These are phyloP conservation scores for Zeuzera pyrina DNA, from an alignment of 2,888 invertebrate species.

Conservation along the genomic window DNA sequence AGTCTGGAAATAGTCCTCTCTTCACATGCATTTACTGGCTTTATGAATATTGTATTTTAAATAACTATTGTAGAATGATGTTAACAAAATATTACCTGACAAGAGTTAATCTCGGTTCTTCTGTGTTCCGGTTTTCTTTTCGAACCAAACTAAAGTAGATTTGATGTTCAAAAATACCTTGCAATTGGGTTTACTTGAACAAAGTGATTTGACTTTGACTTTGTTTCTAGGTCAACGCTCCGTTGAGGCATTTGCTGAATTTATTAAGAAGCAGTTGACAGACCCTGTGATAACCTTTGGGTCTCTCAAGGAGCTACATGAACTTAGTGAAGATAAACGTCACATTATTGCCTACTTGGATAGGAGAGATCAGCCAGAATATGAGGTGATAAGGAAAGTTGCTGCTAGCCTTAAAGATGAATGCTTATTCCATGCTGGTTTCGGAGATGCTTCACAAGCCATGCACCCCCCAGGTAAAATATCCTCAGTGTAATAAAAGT, in stretches of 20 bases:
- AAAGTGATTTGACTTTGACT: too few relatives aligned
- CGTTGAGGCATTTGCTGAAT: conserved; percentile 90
- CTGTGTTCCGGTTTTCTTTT: too few relatives aligned
- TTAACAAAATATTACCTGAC: too few relatives aligned
- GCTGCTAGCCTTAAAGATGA: conserved; percentile 95
- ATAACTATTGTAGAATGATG: too few relatives aligned
- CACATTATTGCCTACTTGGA: conserved; percentile 95
- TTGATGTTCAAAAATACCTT: too few relatives aligned
- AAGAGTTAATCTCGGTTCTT: too few relatives aligned
- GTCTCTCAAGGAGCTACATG: conserved; percentile 79
- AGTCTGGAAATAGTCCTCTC: too few relatives aligned
- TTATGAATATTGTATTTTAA: too few relatives aligned
- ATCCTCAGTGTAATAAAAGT: background rate
- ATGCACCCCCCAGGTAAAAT: conserved; percentile 88
- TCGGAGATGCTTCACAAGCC: conserved; percentile 85
- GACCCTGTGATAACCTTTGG: conserved; percentile 88
- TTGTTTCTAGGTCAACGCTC: conserved; percentile 79
- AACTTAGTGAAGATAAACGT: conserved; percentile 85
- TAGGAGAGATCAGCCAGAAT: conserved; percentile 84
- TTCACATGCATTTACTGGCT: too few relatives aligned
- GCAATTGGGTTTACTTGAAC: too few relatives aligned
- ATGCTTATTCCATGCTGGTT: conserved; percentile 93
- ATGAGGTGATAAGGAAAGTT: conserved; percentile 83
- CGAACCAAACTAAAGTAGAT: too few relatives aligned
- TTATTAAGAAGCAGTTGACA: conserved; percentile 90